Base-by-base conservation (phyloP, 23 tunicate species). In the Styela clava region DNA sequence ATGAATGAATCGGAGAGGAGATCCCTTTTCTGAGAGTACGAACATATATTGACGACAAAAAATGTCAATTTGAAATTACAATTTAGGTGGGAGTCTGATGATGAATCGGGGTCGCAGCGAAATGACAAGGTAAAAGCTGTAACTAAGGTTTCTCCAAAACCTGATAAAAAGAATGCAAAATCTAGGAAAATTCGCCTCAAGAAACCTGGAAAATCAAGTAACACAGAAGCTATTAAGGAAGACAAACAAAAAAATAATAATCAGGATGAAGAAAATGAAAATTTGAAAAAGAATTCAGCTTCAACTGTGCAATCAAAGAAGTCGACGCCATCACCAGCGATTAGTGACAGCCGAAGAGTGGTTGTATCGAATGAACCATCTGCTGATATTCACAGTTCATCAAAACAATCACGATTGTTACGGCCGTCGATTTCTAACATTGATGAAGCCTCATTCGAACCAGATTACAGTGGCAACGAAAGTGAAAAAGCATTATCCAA, bases 21-120 rank as follows among this genome's bases (percentile, higher is more conserved):
- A n/a, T n/a, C n/a, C n/a, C n/a, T n/a, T n/a, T n/a, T n/a, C n/a
- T n/a, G n/a, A n/a, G n/a, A n/a, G n/a, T n/a, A n/a, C n/a, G n/a
- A n/a, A n/a, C n/a, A n/a, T n/a, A n/a, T n/a, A n/a, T n/a, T n/a
- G n/a, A n/a, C n/a, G n/a, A n/a, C n/a, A n/a, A n/a, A n/a, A n/a
- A n/a, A n/a, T n/a, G n/a, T n/a, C n/a, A n/a, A n/a, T n/a, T n/a
- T n/a, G n/a, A n/a, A n/a, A n/a, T n/a, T n/a, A n/a, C n/a, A n/a
- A n/a, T 76, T 52, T 52, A 76, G 81, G 26, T 76, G 81, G 81
- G 81, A 76, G 0, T 76, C 81, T n/a, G 81, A 76, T 52, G 81
- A 76, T 22, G 81, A 76, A 51, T 27, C 24, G 7, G 25, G 18
- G 52, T n/a, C 25, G 22, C 20, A 52, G n/a, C 35, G 44, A 44